Evolutionary conservation across 2,888 invertebrate genomes (phyloP).

Genomic region (Cheiracanthium punctorium): DNA sequence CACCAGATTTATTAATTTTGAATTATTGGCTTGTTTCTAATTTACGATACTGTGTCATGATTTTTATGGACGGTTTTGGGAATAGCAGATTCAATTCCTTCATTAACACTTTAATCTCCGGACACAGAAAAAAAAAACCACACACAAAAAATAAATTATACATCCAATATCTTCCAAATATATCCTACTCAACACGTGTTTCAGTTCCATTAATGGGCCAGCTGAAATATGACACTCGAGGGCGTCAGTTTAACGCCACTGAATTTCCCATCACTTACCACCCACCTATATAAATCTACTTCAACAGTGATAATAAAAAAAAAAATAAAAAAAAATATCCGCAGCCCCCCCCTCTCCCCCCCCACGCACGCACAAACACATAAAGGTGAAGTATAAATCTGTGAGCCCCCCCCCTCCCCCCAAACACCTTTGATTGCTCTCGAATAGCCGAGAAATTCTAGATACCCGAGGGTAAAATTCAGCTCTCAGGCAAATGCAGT

Average conservation of each 20-base stretch:
- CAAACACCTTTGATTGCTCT: slow-evolving; percentile 27
- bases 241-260: not conserved
- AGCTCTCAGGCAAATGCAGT: not conserved
- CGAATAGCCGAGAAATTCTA: slow-evolving; percentile 14
- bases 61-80: no score
- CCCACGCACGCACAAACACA: not conserved
- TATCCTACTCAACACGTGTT: not conserved
- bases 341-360: not conserved
- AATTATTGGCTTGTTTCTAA: no score
- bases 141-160: no score
- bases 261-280: slow-evolving; percentile 33
- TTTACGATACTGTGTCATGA: no score
- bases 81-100: no score
- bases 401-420: not conserved
- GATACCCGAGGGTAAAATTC: slow-evolving; percentile 30
- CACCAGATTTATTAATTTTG: no score
- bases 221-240: slow-evolving; percentile 26
- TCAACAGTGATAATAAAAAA: no score
- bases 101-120: no score
- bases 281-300: slow-evolving; percentile 40
- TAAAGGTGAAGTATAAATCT: not conserved
- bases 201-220: not conserved
- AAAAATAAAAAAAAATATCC: slow-evolving; percentile 14
- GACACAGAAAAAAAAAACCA: no score
- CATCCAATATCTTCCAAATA: no score